These are phyloP conservation scores for Lithobates sylvaticus DNA, from an alignment of 2,797 vertebrate species.

Conservation along the genomic window DNA sequence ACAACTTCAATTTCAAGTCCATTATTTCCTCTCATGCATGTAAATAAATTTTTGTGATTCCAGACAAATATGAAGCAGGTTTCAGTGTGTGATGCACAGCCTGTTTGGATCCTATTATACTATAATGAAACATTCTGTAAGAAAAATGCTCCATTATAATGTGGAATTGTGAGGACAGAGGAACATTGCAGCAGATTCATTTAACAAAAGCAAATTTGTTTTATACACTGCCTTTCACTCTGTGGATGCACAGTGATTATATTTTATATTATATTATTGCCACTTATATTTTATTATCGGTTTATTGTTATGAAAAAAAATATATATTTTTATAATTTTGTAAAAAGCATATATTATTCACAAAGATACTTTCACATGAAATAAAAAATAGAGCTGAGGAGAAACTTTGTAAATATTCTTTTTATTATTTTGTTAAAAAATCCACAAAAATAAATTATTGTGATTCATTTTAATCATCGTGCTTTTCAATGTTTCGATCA, in stretches of 20 bases:
- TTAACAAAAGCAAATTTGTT: slow-evolving; percentile 35
- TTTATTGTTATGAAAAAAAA: not conserved
- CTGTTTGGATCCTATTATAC: slow-evolving; percentile 30
- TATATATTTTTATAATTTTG: not conserved
- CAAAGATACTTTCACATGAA: not conserved
- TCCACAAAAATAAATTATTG: no score
- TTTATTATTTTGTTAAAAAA: not conserved
- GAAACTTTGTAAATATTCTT: not conserved
- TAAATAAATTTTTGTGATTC: slow-evolving; percentile 48
- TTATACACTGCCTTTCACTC: not conserved
- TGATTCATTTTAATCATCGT: no score
- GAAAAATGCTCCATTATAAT: not conserved
- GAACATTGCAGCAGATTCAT: not conserved
- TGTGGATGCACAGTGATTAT: not conserved
- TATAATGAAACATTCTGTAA: slow-evolving; percentile 24
- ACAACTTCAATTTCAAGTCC: slow-evolving; percentile 56
- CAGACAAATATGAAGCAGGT: slow-evolving; percentile 43
- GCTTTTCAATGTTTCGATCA: no score
- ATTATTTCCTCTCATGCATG: slow-evolving; percentile 60
- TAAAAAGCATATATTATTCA: not conserved
- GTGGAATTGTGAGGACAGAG: not conserved
- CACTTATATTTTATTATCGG: not conserved
- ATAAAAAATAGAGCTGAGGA: not conserved
- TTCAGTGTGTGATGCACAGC: slow-evolving; percentile 20
- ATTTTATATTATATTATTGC: not conserved